Evolutionary conservation across 1,140 invertebrate genomes (phyloP), one percentile per base, ranked within the genome.

Genomic region (Armadillidium nasatum): DNA sequence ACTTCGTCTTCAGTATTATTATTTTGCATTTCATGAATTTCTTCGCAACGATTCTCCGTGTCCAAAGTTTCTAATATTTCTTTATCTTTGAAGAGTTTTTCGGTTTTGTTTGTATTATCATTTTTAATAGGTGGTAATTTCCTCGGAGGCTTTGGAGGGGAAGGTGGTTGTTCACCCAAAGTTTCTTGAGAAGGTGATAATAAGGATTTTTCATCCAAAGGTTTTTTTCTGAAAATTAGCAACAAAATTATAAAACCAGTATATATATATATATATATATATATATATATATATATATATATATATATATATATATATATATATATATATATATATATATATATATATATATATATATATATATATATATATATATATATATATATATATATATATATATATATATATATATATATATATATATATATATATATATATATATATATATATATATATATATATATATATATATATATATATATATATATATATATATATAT

Each of bases 181-280:
- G 50, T 60, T 60, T 60, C 50, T 60, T 60, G 50, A 7, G 50
- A 60, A 60, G 50, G 50, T 15, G 50, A 60, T 3, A 60, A 19
- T 60, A 60, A 60, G 50, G 50, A 60, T 19, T 60, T 60, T 60
- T 60, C 50, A 60, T 60, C 50, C 19, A 60, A 60, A 13, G 50
- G 50, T 60, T 60, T 60, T 19, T 60, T 60, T 60, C 50, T 60
- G 50, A 10, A 50, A 50, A 50, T 10, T 9, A 50, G 9, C 9
- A 50, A 10, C 15, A 50, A 15, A 10, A 50, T 9, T 50, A 50
- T 10, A 50, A 10, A 10, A 50, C 9, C 9, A 9, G 46, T 15
- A 15, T 50, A 50, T 9, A 15, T 10, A 50, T 9, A 10, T n/a
- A n/a, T n/a, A n/a, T n/a, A 33, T 33, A 33, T 33, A 33, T 33